phyloP scores from a whole-genome alignment of 2,797 vertebrate species.

The Anolis apletophallus region DNA sequence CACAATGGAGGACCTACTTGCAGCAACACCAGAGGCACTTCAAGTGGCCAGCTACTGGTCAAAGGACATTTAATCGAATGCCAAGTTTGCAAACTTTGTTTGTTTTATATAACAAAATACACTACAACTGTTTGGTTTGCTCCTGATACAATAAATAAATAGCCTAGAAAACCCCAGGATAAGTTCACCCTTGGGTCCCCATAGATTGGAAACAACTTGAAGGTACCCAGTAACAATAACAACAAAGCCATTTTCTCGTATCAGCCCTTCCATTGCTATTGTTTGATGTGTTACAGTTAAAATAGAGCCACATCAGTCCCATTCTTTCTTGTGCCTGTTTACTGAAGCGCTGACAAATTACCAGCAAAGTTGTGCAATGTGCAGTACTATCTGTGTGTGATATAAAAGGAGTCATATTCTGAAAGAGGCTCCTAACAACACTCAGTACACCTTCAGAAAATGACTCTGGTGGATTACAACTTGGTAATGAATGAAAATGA shows the following conservation, averaged over 20 bases:
- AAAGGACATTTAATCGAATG: no score
- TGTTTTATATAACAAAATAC: no score
- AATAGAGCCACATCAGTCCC: background rate
- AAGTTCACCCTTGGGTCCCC: no score
- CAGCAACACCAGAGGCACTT: no score
- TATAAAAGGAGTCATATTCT: slow-evolving; percentile 59
- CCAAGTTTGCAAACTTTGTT: no score
- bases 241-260: background rate
- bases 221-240: no score
- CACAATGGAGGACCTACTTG: no score
- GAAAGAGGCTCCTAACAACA: slow-evolving; percentile 62
- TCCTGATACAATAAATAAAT: no score
- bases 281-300: background rate
- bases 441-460: slow-evolving; percentile 57
- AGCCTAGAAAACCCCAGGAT: no score
- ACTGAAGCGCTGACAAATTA: slow-evolving; percentile 35
- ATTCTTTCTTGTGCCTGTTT: background rate
- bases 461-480: slow-evolving; percentile 68
- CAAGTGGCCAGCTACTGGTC: no score
- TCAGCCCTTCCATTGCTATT: background rate
- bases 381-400: slow-evolving; percentile 27
- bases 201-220: no score
- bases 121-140: no score
- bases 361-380: slow-evolving; percentile 3
- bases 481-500: slow-evolving; percentile 4